Evolutionary conservation across 2,888 invertebrate species (phyloP).

Genomic region (Xiphydria camelus): DNA sequence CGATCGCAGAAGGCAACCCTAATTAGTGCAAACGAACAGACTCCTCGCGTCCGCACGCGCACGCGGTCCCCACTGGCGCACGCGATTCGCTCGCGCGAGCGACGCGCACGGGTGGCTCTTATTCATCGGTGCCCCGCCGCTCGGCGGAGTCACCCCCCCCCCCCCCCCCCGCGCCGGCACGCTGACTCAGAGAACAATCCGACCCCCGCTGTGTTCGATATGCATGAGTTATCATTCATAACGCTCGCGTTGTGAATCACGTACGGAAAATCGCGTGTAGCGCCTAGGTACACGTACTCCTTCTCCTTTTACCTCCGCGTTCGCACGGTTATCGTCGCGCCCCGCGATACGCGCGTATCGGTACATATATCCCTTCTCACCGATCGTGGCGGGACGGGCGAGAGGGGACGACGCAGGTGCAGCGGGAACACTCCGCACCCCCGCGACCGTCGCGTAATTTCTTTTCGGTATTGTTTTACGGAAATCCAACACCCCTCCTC

Average conservation of each 20-base stretch:
- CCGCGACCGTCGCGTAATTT: constrained; percentile 28
- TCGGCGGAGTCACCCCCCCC: constrained; percentile 1
- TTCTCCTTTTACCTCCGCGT: background rate
- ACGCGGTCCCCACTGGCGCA: no score
- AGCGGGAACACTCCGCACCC: no score
- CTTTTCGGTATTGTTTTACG: constrained; percentile 29
- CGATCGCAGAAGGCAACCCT: constrained; percentile 12
- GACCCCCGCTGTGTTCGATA: constrained; percentile 42
- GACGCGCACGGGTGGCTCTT: constrained; percentile 17
- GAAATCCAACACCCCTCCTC: constrained; percentile 31
- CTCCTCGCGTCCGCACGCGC: constrained; percentile 17
- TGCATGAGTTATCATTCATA: constrained; percentile 47
- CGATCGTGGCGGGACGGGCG: no score
- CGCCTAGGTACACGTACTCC: constrained; percentile 4
- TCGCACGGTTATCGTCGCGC: constrained; percentile 4
- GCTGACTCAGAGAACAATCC: constrained; percentile 32
- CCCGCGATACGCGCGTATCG: background rate
- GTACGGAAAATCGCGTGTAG: no score
- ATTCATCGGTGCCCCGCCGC: constrained; percentile 22
- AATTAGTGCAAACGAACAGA: constrained; percentile 23
- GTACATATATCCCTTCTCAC: no score
- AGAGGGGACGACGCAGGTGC: background rate
- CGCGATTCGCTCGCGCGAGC: constrained; percentile 21
- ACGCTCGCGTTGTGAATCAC: constrained; percentile 41
- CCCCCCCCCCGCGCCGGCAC: no score